Evolutionary conservation across 1,140 invertebrate species (phyloP).

Genomic region (Steinernema khuongi): DNA sequence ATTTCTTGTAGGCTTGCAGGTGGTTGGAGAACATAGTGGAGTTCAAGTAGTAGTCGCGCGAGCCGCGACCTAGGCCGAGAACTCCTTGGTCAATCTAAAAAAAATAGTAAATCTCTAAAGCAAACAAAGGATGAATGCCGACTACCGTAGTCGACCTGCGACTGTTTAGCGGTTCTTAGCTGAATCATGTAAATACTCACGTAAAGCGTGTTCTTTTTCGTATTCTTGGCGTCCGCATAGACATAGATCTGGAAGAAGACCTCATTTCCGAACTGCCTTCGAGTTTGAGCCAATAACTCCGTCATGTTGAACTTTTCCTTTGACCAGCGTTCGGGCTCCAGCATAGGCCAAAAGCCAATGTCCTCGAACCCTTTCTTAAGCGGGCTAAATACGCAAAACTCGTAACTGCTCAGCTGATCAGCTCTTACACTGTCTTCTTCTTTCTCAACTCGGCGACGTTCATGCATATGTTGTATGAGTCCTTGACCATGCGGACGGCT

Average conservation of each 20-base stretch:
- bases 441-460: slow-evolving; percentile 32
- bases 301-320: slow-evolving; percentile 70
- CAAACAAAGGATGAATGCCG: neutral
- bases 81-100: slow-evolving; percentile 38
- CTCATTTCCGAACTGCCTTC: slow-evolving; percentile 74
- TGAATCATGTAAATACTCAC: no score
- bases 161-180: no score
- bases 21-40: slow-evolving; percentile 37
- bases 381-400: slow-evolving; percentile 61
- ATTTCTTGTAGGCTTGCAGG: slow-evolving; percentile 38
- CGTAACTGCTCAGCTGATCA: neutral
- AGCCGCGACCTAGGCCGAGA: slow-evolving; percentile 33
- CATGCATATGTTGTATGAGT: slow-evolving; percentile 38
- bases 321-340: slow-evolving; percentile 66
- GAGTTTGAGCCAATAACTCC: slow-evolving; percentile 69
- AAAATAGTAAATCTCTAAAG: neutral
- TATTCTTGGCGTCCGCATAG: slow-evolving; percentile 60
- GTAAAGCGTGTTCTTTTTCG: slow-evolving; percentile 60
- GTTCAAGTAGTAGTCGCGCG: slow-evolving; percentile 42
- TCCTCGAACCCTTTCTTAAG: slow-evolving; percentile 69
- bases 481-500: slow-evolving; percentile 34
- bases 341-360: slow-evolving; percentile 78
- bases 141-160: no score
- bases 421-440: slow-evolving; percentile 28
- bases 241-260: slow-evolving; percentile 59